Evolutionary conservation across 2,888 invertebrate genomes (phyloP), one percentile per base, ranked within the genome.

Genomic region (Netelia virgata): DNA sequence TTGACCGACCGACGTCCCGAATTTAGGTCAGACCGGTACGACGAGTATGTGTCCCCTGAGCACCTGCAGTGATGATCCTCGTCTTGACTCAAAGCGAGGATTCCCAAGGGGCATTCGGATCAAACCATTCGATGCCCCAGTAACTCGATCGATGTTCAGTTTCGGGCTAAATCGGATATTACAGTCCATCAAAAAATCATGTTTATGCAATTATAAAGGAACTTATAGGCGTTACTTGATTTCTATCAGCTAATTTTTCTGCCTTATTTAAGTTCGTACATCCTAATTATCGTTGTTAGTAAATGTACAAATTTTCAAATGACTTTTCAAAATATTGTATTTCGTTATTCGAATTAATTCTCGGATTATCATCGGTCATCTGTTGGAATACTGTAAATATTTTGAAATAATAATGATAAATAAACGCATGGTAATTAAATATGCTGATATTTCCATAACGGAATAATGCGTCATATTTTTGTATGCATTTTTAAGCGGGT

Each of bases 11-110:
- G 64, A 72, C 63, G 69, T 63, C n/a, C 53, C 57, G 41, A 53
- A 83, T 80, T 80, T 80, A 72, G 83, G 76, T 72, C 80, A 18
- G 41, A 43, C 61, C 64, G 63, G 70, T 57, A 23, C 28, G 47
- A 11, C 47, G 36, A 53, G 61, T 68, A 43, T 76, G 75, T 61
- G 28, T 70, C 69, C 50, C 55, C 41, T 20, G 28, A 72, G 64
- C 53, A 23, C 53, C 36, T 64, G 72, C 70, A 72, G 50, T 57
- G 66, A 68, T 55, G 14, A 59, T 11, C 11, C 55, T 57, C 55
- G 53, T 70, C n/a, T 47, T 59, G 36, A 47, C 73, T 47, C 57
- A 64, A n/a, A n/a, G n/a, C n/a, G n/a, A n/a, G n/a, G 43, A 59
- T 43, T 66, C 70, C 8, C 43, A 69, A 47, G 18, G 83, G 55